These are phyloP conservation scores for Monopis laevigella DNA, from an alignment of 2,888 invertebrate species.

Conservation along the genomic window DNA sequence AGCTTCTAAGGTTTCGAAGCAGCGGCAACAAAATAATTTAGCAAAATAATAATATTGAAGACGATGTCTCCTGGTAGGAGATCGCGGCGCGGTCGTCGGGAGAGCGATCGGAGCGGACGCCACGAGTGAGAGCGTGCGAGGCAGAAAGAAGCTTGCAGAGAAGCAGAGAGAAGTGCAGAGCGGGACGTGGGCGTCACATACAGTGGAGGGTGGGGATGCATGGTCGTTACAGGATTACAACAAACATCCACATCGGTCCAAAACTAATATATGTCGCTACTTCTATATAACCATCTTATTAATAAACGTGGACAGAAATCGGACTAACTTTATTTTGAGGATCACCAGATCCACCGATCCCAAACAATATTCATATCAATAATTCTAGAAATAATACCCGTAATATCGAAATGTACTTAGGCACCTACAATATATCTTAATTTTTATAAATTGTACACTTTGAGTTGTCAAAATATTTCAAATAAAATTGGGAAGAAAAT, in stretches of 20 bases:
- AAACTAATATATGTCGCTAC: too few species aligned
- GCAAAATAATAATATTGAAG: neutral
- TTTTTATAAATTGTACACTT: too few species aligned
- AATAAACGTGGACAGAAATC: too few species aligned
- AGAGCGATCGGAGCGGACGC: conserved; percentile 40
- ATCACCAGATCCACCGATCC: too few species aligned
- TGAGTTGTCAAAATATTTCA: too few species aligned
- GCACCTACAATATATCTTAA: too few species aligned
- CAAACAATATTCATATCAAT: too few species aligned
- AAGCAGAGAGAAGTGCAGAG: conserved; percentile 68
- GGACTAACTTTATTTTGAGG: too few species aligned
- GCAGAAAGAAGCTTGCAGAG: conserved; percentile 68
- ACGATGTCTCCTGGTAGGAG: neutral
- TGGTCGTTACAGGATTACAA: conserved; percentile 63
- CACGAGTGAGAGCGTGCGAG: conserved; percentile 62
- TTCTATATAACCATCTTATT: too few species aligned
- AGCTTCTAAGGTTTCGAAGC: conserved; percentile 47
- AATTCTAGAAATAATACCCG: too few species aligned
- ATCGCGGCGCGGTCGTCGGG: conserved; percentile 39
- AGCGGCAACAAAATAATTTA: conserved; percentile 53
- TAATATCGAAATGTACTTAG: too few species aligned
- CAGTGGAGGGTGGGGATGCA: conserved; percentile 53
- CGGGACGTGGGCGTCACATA: conserved; percentile 63
- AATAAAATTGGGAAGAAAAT: too few species aligned
- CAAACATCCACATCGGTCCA: conserved; percentile 44